phyloP scores from a whole-genome alignment of 2,888 invertebrate species.

The Lathronympha strigana region DNA sequence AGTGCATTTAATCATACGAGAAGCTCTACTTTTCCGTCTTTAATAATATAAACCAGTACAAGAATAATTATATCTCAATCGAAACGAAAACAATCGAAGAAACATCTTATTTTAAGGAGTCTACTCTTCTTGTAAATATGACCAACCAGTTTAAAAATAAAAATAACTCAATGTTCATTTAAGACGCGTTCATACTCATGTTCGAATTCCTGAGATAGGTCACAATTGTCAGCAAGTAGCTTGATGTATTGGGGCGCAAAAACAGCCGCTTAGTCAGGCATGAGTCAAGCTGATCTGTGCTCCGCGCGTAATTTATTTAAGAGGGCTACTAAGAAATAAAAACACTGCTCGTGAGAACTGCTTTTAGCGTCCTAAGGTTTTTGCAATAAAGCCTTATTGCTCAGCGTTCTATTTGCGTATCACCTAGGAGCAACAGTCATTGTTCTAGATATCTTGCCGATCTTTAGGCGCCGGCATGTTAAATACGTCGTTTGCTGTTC shows the following conservation, averaged over 20 bases:
- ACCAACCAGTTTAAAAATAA: slow-evolving; percentile 3
- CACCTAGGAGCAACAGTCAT: slow-evolving; percentile 63
- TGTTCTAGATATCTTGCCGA: slow-evolving; percentile 77
- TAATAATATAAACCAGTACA: neutral
- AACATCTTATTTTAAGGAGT: neutral
- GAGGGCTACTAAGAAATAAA: slow-evolving; percentile 63
- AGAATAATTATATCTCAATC: neutral
- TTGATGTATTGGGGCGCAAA: slow-evolving; percentile 55
- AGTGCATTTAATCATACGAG: neutral
- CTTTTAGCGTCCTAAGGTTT: slow-evolving; percentile 54
- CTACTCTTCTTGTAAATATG: neutral
- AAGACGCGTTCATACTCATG: slow-evolving; percentile 5
- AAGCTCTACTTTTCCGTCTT: neutral
- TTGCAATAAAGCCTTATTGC: slow-evolving; percentile 60
- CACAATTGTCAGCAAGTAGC: slow-evolving; percentile 56
- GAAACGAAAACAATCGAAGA: neutral
- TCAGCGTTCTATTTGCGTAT: slow-evolving; percentile 69
- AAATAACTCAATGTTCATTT: neutral
- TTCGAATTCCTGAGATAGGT: slow-evolving; percentile 54
- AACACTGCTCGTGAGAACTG: slow-evolving; percentile 60
- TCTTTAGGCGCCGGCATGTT: slow-evolving; percentile 68
- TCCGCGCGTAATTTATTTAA: slow-evolving; percentile 57
- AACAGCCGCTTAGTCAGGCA: slow-evolving; percentile 69
- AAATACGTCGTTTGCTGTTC: slow-evolving; percentile 72
- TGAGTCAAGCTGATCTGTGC: slow-evolving; percentile 68